Percentiles rank a stretch among this genome's conserved stretches.
phyloP scores from a whole-genome alignment of 2,113 vertebrate species.

The Cebus imitator region DNA sequence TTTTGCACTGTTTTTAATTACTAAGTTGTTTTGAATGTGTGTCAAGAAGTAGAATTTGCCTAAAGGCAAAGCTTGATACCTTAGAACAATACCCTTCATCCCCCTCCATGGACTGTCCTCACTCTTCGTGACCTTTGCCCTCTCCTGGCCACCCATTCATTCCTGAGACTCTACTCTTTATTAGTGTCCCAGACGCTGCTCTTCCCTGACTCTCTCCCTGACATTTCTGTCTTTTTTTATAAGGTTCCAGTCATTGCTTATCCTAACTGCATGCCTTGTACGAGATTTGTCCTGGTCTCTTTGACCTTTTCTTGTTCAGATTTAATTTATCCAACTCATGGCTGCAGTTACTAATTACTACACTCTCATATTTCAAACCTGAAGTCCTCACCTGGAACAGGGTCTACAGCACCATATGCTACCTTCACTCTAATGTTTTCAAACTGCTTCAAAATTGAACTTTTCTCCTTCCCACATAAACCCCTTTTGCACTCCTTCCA shows the following conservation, averaged over 20 bases:
- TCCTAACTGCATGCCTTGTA: background rate
- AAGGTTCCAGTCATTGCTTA: background rate
- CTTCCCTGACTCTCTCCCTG: background rate
- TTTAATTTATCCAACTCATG: background rate
- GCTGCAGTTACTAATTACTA: background rate
- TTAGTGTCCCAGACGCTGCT: background rate
- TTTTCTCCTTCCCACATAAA: background rate
- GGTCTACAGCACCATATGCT: background rate
- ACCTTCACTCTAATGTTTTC: background rate
- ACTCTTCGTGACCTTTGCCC: background rate
- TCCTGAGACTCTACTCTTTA: conserved; percentile 19
- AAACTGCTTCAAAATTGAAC: background rate
- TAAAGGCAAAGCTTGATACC: background rate
- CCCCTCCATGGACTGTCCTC: background rate
- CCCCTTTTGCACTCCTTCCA: background rate
- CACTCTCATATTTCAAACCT: background rate
- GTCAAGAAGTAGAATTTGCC: conserved; percentile 3
- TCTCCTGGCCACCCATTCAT: conserved; percentile 36
- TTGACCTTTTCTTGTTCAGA: conserved; percentile 22
- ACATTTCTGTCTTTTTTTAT: background rate
- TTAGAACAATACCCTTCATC: conserved; percentile 13
- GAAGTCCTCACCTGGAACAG: background rate
- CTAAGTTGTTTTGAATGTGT: conserved; percentile 14
- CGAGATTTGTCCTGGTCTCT: background rate
- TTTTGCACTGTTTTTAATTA: conserved; percentile 65